Evolutionary conservation across 2,888 invertebrate species (phyloP), one percentile per base, ranked within the genome.

Genomic region (Linnaemya tessellans): DNA sequence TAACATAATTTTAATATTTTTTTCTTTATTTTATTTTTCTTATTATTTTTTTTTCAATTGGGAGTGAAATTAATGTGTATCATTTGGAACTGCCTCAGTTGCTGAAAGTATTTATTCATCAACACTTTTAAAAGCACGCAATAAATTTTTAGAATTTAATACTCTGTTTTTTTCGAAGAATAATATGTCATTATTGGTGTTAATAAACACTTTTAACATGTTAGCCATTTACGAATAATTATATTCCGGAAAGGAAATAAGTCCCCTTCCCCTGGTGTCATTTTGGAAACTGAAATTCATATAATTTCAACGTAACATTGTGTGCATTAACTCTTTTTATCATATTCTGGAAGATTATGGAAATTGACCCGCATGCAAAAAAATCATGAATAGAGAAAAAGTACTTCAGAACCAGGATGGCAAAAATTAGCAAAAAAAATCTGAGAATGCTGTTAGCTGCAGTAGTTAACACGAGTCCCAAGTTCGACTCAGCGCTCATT

Each of bases 51-150:
- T 3, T 68, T 65, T 62, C 54, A 11, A 84, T 46, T 54, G 74
- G 74, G 79, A 84, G 74, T 70, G 70, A 79, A 83, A 79, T 51
- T 71, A 38, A 46, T 65, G 58, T 49, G 38, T 46, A 60, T 51
- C 60, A 18, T 30, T 64, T 51, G 41, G 18, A 30, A 43, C 18
- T 51, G 30, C 35, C 15, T 49, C 11, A 46, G 25, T 71, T 60
- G 22, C 1, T 20, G 46, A n/a, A 62, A 62, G 25, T 22, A 38
- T 62, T 62, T 18, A n/a, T 51, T 73, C 35, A 62, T 22, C n/a
- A 20, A 60, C n/a, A 22, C 46, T 25, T 35, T 18, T 5, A 30
- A 46, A 58, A 46, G 11, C 18, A 43, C 43, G 11, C n/a, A 71
- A 22, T 35, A 30, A 35, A 1, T 5, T 22, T 38, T 51, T 68